A percentile compares a stretch with the other conserved stretches of the same genome.
These are phyloP conservation scores for Rhogogaster chlorosoma DNA, from an alignment of 2,888 invertebrate genomes.

Conservation along the genomic window DNA sequence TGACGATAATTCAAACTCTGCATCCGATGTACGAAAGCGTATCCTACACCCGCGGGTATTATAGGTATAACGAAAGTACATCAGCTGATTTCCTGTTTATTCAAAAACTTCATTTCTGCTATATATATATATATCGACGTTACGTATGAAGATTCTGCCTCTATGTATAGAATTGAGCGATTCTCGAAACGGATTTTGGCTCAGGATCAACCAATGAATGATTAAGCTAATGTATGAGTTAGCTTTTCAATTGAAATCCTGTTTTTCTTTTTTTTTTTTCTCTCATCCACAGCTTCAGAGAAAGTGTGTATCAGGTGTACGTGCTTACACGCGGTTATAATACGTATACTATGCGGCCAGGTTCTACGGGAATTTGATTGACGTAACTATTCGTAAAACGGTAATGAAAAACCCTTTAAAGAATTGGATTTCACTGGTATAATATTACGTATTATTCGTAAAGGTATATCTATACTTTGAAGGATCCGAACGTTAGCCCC, in stretches of 20 bases:
- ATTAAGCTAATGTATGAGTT: neutral
- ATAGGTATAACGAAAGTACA: neutral
- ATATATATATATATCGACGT: neutral
- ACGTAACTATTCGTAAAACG: constrained; percentile 22
- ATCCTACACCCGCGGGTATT: neutral
- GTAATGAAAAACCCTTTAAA: constrained; percentile 8
- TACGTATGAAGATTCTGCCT: neutral
- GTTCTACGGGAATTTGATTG: neutral
- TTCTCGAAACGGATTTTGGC: neutral
- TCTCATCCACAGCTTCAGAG: constrained; percentile 21
- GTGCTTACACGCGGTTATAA: neutral
- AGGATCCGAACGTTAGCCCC: neutral
- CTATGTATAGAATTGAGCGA: neutral
- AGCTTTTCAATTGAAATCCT: neutral
- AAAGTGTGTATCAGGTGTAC: constrained; percentile 30
- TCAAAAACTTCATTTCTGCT: neutral
- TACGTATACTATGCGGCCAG: neutral
- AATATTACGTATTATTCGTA: neutral
- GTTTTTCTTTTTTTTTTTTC: neutral
- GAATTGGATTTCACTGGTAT: constrained; percentile 18
- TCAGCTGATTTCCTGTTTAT: constrained; percentile 31
- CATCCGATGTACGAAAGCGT: constrained; percentile 19
- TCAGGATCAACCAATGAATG: neutral
- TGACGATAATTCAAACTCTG: neutral
- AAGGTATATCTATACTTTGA: neutral